phyloP scores from a whole-genome alignment of 1,140 invertebrate species.

The Triops longicaudatus region DNA sequence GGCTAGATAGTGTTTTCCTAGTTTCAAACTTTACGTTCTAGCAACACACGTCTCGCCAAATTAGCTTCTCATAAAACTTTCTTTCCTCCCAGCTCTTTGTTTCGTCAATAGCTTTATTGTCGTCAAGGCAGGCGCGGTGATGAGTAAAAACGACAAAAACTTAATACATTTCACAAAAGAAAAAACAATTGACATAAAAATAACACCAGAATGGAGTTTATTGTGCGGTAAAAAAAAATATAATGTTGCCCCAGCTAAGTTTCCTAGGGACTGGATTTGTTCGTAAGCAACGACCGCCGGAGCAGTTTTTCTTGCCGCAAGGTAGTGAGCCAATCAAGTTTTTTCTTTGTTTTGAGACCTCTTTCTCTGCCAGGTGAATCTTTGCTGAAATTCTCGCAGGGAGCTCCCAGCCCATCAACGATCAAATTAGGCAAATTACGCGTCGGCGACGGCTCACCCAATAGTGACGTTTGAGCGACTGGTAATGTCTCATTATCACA shows the following conservation, averaged over 20 bases:
- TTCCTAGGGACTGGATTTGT: neutral
- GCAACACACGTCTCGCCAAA: neutral
- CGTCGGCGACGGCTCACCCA: conserved; percentile 48
- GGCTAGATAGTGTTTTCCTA: neutral
- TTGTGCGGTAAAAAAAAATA: too few species aligned
- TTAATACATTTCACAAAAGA: neutral
- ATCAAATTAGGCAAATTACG: conserved; percentile 67
- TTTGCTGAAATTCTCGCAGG: conserved; percentile 35
- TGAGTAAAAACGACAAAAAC: neutral
- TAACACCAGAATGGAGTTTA: neutral
- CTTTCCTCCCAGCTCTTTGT: neutral
- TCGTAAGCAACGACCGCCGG: neutral
- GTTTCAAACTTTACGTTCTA: neutral
- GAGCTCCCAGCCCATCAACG: conserved; percentile 61
- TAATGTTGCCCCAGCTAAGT: neutral
- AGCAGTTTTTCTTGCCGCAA: conserved; percentile 17
- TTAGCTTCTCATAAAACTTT: neutral
- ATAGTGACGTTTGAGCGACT: neutral
- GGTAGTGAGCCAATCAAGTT: conserved; percentile 22
- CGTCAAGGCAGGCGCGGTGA: neutral
- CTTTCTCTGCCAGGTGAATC: neutral
- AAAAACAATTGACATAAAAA: neutral
- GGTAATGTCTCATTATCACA: neutral
- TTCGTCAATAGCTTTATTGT: conserved; percentile 4
- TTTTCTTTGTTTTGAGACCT: conserved; percentile 16